Evolutionary conservation across 2,797 vertebrate species (phyloP).

Genomic region (Coregonus ussuriensis): DNA sequence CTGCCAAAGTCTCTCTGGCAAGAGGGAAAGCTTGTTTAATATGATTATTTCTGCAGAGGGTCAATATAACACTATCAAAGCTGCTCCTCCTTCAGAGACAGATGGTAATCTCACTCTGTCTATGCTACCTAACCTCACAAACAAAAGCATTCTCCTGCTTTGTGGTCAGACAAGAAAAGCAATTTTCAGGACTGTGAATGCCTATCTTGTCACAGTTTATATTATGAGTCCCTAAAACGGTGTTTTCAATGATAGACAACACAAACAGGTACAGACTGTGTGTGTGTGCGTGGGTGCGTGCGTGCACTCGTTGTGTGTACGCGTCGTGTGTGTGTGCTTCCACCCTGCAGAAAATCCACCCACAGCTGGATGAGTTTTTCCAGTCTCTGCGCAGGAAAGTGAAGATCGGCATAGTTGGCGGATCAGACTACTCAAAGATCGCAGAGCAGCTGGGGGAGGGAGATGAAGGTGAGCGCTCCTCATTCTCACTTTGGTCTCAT

Average conservation of each 20-base stretch:
- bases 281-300: slow-evolving; percentile 1
- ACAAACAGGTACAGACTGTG: background rate
- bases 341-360: slow-evolving; percentile 86
- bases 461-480: slow-evolving; percentile 83
- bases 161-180: no score
- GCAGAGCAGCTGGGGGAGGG: slow-evolving; percentile 95
- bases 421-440: slow-evolving; percentile 98
- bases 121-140: background rate
- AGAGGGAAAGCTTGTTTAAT: background rate
- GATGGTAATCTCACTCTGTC: background rate
- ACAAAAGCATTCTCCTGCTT: no score
- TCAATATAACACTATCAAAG: background rate
- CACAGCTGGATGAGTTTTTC: slow-evolving; percentile 88
- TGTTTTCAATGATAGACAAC: background rate
- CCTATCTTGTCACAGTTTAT: no score
- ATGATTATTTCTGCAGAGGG: background rate
- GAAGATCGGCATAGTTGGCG: slow-evolving; percentile 92
- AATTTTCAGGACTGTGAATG: no score
- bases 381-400: slow-evolving; percentile 85
- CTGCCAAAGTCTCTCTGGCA: background rate
- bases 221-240: no score
- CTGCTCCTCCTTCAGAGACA: background rate
- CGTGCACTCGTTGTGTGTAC: background rate
- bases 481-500: background rate
- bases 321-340: slow-evolving; percentile 10